Conservation (phyloP, 1,140 invertebrate species). For the Drosophila paulistorum region DNA sequence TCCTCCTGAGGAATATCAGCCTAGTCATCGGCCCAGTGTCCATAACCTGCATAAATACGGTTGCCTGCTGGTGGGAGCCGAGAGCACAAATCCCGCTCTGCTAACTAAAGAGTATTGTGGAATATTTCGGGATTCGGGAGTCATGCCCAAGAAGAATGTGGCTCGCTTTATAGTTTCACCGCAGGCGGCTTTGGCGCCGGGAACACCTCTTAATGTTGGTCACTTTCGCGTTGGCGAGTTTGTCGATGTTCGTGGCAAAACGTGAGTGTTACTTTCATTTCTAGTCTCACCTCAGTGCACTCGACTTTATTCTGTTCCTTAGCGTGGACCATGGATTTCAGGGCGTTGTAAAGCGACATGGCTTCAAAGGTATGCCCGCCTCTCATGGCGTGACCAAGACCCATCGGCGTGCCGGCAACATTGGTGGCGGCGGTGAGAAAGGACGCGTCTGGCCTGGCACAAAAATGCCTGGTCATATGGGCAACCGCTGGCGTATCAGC, state of each 20-base stretch:
- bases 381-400: conserved; percentile 97
- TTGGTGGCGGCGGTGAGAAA: conserved; percentile 93
- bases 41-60: conserved; percentile 85
- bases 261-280: conserved; percentile 86
- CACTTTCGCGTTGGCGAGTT: conserved; percentile 97
- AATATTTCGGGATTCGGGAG: conserved; percentile 92
- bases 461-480: conserved; percentile 99
- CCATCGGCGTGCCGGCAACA: conserved; percentile 95
- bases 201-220: conserved; percentile 93
- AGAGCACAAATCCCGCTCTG: conserved; percentile 92
- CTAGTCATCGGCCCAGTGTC: conserved; percentile 83
- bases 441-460: conserved; percentile 96
- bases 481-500: conserved; percentile 89
- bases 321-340: conserved; percentile 98
- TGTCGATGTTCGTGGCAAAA: conserved; percentile 95
- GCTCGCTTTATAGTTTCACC: conserved; percentile 94
- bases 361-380: conserved; percentile 96
- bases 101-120: conserved; percentile 95
- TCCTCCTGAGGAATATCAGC: conserved; percentile 90
- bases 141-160: conserved; percentile 94
- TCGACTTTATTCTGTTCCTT: conserved; percentile 9
- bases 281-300: neutral
- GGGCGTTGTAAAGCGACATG: conserved; percentile 98
- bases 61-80: conserved; percentile 94
- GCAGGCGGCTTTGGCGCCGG: conserved; percentile 93